Conservation (phyloP, 64 coral and sea anemone species). For the Montipora cactus region DNA sequence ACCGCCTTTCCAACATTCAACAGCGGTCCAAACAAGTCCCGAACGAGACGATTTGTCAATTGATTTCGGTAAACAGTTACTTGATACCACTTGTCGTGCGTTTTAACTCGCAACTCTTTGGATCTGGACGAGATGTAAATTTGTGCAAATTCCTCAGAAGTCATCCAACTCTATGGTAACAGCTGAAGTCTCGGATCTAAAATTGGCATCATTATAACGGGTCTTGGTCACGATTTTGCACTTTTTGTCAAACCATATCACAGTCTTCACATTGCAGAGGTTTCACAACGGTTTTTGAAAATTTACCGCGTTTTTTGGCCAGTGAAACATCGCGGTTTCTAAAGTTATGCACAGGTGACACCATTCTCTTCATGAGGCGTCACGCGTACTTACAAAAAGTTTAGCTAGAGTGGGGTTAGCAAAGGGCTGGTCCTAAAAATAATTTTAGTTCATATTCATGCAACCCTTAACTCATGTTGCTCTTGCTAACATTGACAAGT, state of each 20-base stretch:
- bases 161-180: constrained; percentile 14
- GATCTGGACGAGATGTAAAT: not conserved
- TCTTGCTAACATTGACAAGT: not conserved
- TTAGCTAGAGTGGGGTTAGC: constrained; percentile 2
- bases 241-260: not conserved
- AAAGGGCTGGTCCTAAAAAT: no score
- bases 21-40: not conserved
- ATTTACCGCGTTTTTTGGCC: constrained; percentile 49
- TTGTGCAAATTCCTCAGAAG: no score
- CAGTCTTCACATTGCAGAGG: not conserved
- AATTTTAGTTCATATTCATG: no score
- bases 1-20: not conserved
- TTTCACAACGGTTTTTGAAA: constrained; percentile 38
- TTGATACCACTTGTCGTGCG: constrained; percentile 4
- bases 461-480: no score
- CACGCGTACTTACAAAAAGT: not conserved
- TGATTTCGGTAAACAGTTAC: constrained; percentile 1
- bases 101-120: not conserved
- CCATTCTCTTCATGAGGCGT: constrained; percentile 13
- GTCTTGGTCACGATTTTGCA: not conserved
- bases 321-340: constrained; percentile 16
- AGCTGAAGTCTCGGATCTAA: not conserved
- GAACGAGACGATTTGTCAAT: not conserved
- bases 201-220: not conserved
- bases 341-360: constrained; percentile 14